These are phyloP conservation scores for Oostethus manadensis DNA, from an alignment of 2,113 vertebrate genomes.

Conservation along the genomic window DNA sequence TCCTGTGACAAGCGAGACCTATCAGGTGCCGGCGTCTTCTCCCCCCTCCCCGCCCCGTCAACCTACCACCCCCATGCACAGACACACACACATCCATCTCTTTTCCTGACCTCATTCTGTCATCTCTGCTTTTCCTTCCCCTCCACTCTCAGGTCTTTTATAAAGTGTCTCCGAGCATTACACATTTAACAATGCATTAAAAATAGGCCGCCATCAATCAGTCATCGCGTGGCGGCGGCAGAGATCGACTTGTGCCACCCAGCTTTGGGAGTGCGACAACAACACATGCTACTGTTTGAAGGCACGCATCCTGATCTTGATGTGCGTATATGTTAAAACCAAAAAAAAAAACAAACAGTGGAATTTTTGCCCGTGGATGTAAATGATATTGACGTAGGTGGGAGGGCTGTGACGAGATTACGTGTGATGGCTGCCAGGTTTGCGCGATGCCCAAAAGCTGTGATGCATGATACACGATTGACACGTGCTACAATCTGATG, in stretches of 20 bases:
- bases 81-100: conserved; percentile 31
- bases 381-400: conserved; percentile 14
- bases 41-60: not conserved
- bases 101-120: conserved; percentile 73
- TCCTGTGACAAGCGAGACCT: conserved; percentile 73
- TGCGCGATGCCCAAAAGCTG: conserved; percentile 43
- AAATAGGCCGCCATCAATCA: conserved; percentile 76
- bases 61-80: conserved; percentile 9
- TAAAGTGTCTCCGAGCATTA: conserved; percentile 74
- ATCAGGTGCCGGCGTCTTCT: conserved; percentile 65
- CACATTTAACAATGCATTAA: conserved; percentile 76
- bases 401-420: conserved; percentile 50
- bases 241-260: conserved; percentile 15
- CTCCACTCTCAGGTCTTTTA: conserved; percentile 69
- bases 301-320: conserved; percentile 12
- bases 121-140: conserved; percentile 63
- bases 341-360: too few relatives aligned
- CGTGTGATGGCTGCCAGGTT: conserved; percentile 54
- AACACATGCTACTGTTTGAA: conserved; percentile 4
- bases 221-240: conserved; percentile 64
- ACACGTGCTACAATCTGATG: conserved; percentile 57
- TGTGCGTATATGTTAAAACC: conserved; percentile 33
- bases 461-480: conserved; percentile 55
- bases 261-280: not conserved
- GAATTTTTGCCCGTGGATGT: conserved; percentile 16